A percentile compares a stretch with the other conserved stretches of the same genome.
phyloP scores from a whole-genome alignment of 2,113 vertebrate species.

The Cathartes aura region DNA sequence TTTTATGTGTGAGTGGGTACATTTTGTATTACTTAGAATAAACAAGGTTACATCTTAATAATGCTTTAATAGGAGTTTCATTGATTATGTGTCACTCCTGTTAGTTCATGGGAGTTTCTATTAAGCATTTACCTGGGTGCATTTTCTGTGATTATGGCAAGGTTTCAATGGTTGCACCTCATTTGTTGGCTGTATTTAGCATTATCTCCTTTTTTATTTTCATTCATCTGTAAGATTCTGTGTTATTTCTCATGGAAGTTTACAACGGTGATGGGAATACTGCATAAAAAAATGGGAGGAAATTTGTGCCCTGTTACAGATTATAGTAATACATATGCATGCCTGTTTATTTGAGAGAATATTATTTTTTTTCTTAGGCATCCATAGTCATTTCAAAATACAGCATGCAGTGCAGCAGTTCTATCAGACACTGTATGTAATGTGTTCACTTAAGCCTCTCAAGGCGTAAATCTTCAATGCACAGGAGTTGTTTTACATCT shows the following conservation, averaged over 20 bases:
- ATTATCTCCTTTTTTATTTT: neutral
- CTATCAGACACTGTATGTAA: conserved; percentile 8
- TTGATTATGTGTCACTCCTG: conserved; percentile 62
- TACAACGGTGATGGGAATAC: neutral
- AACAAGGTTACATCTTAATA: conserved; percentile 64
- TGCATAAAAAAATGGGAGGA: neutral
- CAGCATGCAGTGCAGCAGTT: neutral
- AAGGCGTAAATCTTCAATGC: conserved; percentile 21
- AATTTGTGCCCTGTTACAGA: neutral
- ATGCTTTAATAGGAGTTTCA: conserved; percentile 50
- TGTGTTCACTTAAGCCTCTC: conserved; percentile 21
- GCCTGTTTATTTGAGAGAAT: conserved; percentile 10
- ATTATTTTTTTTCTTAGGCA: neutral
- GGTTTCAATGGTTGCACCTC: neutral
- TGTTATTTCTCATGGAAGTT: neutral
- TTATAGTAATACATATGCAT: neutral
- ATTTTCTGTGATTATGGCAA: conserved; percentile 50
- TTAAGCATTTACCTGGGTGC: conserved; percentile 26
- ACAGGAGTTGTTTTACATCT: neutral
- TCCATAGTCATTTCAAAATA: conserved; percentile 7
- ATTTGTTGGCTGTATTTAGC: neutral
- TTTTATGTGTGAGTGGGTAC: conserved; percentile 26
- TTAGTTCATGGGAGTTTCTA: conserved; percentile 53
- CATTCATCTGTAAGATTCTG: neutral
- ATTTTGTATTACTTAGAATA: conserved; percentile 65